Evolutionary conservation across 37 sponge, comb jelly and placozoan species (phyloP).

Genomic region (Diacarnus erythraeanus): DNA sequence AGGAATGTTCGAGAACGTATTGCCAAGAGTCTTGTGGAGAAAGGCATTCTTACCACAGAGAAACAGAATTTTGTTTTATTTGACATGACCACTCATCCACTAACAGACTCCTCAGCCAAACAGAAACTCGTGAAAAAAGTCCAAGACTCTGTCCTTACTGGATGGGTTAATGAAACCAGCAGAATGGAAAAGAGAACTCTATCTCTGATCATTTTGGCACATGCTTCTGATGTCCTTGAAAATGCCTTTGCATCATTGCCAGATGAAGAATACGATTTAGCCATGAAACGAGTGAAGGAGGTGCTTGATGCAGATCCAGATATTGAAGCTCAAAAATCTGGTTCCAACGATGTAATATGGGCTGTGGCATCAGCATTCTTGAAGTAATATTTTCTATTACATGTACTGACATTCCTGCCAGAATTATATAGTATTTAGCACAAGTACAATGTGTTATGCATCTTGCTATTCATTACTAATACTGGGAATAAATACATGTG

Average conservation of each 20-base stretch:
- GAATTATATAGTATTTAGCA: too few species aligned
- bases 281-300: conserved; percentile 93
- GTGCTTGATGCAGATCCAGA: conserved; percentile 94
- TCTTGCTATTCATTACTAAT: too few species aligned
- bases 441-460: too few species aligned
- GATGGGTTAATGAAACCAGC: conserved; percentile 93
- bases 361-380: conserved; percentile 90
- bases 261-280: conserved; percentile 98
- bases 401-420: too few species aligned
- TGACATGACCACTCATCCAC: conserved; percentile 99
- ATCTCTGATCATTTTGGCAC: conserved; percentile 89
- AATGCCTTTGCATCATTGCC: conserved; percentile 91
- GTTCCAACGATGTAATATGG: conserved; percentile 84
- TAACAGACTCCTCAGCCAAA: conserved; percentile 87
- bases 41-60: conserved; percentile 97
- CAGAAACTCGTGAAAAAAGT: conserved; percentile 90
- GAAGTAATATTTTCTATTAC: too few species aligned
- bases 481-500: too few species aligned
- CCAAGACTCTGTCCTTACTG: conserved; percentile 89
- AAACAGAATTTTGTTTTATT: conserved; percentile 98
- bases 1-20: conserved; percentile 95
- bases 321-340: conserved; percentile 79
- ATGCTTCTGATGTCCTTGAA: conserved; percentile 97
- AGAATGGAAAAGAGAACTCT: conserved; percentile 90
- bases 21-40: conserved; percentile 99